Conservation (phyloP, 2,113 vertebrate genomes). For the Mugil cephalus region DNA sequence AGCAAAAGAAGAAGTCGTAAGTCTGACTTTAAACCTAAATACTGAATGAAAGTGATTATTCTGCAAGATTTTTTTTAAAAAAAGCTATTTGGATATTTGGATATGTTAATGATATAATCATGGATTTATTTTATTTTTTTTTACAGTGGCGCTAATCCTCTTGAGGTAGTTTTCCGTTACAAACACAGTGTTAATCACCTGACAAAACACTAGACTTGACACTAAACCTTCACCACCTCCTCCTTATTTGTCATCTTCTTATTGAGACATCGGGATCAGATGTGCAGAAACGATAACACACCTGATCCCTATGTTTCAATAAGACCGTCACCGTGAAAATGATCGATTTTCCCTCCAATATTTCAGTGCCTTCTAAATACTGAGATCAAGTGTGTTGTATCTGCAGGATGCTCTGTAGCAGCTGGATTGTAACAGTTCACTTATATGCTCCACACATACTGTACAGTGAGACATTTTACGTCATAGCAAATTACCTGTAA, state of each 20-base stretch:
- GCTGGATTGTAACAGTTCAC: neutral
- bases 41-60: no score
- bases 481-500: neutral
- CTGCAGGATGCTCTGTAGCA: neutral
- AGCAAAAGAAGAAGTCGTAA: no score
- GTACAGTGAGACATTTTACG: constrained; percentile 8
- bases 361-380: constrained; percentile 53
- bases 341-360: constrained; percentile 8
- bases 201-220: no score
- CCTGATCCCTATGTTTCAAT: neutral
- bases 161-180: neutral
- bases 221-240: no score
- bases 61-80: no score
- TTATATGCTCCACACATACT: constrained; percentile 7
- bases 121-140: neutral
- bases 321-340: neutral
- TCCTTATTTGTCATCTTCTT: neutral
- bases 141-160: no score
- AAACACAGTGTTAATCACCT: no score
- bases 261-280: neutral
- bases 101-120: neutral
- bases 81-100: no score
- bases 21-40: no score
- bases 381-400: neutral
- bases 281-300: neutral